phyloP scores from a whole-genome alignment of 1,140 invertebrate species.

The Ericerus pela region DNA sequence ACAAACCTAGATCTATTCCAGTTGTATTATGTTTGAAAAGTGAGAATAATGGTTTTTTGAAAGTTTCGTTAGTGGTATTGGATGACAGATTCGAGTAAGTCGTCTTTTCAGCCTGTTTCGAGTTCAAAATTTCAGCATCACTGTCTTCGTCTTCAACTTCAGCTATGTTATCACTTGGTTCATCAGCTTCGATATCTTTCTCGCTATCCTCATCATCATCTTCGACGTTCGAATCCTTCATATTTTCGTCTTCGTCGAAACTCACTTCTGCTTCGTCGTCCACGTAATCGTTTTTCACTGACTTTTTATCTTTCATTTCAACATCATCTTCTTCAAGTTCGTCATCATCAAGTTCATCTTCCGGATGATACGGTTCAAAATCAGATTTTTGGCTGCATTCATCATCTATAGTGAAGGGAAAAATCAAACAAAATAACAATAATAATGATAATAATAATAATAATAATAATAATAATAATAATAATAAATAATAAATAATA shows the following conservation, averaged over 20 bases:
- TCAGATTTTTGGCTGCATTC: neutral
- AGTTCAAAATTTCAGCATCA: neutral
- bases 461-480: too few relatives aligned
- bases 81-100: too few relatives aligned
- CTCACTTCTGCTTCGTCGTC: neutral
- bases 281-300: neutral
- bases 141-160: conserved; percentile 3
- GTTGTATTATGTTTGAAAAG: neutral
- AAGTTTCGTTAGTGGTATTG: neutral
- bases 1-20: neutral
- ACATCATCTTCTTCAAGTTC: neutral
- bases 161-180: conserved; percentile 15
- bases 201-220: conserved; percentile 22
- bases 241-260: neutral
- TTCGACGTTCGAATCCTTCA: conserved; percentile 20
- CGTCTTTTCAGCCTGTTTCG: neutral
- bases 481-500: too few relatives aligned
- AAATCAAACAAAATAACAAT: too few relatives aligned
- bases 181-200: conserved; percentile 26
- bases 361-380: neutral
- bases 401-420: neutral
- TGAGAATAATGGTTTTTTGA: neutral
- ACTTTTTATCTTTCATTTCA: neutral
- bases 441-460: too few relatives aligned
- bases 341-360: conserved; percentile 2